These are phyloP conservation scores for Girardinichthys multiradiatus DNA, from an alignment of 2,113 vertebrate species.

Conservation along the genomic window DNA sequence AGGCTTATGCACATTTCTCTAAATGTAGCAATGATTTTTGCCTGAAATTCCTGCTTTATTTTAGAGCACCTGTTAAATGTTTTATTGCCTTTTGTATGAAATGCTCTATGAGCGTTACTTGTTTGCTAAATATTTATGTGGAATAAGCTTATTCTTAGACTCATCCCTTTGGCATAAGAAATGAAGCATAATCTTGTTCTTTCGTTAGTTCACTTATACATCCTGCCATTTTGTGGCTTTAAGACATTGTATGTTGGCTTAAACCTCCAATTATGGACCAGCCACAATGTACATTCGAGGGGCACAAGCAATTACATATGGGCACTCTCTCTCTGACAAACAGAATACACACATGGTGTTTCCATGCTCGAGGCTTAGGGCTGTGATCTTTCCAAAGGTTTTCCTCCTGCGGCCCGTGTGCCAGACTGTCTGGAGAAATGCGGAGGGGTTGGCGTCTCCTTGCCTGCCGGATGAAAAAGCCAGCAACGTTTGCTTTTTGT, in stretches of 20 bases:
- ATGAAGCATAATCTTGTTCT: background rate
- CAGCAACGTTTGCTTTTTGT: constrained; percentile 56
- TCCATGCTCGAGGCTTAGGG: constrained; percentile 59
- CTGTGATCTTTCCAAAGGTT: constrained; percentile 71
- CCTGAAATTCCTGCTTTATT: background rate
- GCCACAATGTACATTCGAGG: constrained; percentile 41
- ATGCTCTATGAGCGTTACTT: background rate
- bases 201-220: constrained; percentile 3
- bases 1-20: background rate
- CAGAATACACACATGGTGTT: constrained; percentile 32
- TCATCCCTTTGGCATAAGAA: constrained; percentile 4
- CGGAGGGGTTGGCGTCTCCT: constrained; percentile 56
- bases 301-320: constrained; percentile 47
- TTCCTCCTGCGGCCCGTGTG: constrained; percentile 68
- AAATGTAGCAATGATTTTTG: background rate
- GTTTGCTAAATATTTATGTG: constrained; percentile 25
- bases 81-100: constrained; percentile 15
- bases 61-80: constrained; percentile 11
- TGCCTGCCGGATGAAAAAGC: constrained; percentile 49
- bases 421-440: constrained; percentile 72
- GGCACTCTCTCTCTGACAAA: background rate
- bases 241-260: constrained; percentile 23
- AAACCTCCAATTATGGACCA: constrained; percentile 53
- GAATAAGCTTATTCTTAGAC: background rate
- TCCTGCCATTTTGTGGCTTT: constrained; percentile 41